These are phyloP conservation scores for Spea hammondii DNA, from an alignment of 2,797 vertebrate species.

Conservation along the genomic window DNA sequence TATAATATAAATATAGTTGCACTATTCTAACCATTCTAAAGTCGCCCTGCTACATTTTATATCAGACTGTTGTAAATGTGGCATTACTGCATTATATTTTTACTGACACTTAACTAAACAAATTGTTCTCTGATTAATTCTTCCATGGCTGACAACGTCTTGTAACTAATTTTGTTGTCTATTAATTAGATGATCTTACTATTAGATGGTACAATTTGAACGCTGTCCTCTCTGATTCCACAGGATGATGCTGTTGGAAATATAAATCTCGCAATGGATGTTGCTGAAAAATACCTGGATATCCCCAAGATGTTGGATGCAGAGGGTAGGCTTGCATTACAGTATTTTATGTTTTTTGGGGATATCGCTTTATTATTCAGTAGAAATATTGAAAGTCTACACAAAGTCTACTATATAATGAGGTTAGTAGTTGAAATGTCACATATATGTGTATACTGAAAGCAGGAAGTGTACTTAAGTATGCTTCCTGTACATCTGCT, in stretches of 20 bases:
- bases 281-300: slow-evolving; percentile 98
- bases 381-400: neutral
- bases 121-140: no score
- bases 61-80: no score
- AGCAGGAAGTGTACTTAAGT: no score
- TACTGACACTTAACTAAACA: no score
- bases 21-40: no score
- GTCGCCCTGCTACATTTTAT: no score
- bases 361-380: neutral
- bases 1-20: no score
- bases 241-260: slow-evolving; percentile 96
- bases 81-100: no score
- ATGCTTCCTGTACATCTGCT: no score
- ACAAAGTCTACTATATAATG: neutral
- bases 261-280: slow-evolving; percentile 95
- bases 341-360: slow-evolving; percentile 41
- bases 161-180: neutral
- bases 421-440: no score
- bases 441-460: no score
- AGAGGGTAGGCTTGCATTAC: slow-evolving; percentile 76
- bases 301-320: slow-evolving; percentile 99
- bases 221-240: neutral
- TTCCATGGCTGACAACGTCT: no score
- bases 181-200: neutral
- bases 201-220: neutral